phyloP scores from a whole-genome alignment of 2,113 vertebrate species.

The Oncorhynchus mykiss region DNA sequence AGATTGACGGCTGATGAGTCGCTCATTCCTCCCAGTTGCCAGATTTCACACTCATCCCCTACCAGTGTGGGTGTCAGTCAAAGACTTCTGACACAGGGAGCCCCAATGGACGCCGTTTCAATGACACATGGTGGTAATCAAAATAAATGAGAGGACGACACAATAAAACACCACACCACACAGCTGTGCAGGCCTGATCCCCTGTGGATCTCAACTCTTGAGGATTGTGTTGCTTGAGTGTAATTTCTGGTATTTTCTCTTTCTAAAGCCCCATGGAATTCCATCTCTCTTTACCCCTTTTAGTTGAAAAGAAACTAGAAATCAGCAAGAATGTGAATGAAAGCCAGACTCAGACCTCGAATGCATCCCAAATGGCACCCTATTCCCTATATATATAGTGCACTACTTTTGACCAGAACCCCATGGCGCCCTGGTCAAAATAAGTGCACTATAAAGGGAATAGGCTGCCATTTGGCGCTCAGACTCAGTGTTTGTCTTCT shows the following conservation, averaged over 20 bases:
- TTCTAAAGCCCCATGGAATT: slow-evolving; percentile 56
- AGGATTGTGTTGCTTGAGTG: slow-evolving; percentile 34
- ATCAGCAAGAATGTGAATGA: slow-evolving; percentile 67
- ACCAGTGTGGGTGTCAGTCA: neutral
- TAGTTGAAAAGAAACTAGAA: slow-evolving; percentile 30
- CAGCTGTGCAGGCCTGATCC: slow-evolving; percentile 41
- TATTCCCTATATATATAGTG: no score
- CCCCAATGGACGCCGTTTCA: slow-evolving; percentile 18
- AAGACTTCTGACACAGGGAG: slow-evolving; percentile 11
- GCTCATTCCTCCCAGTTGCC: slow-evolving; percentile 29
- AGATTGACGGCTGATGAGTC: slow-evolving; percentile 20
- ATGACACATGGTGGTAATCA: slow-evolving; percentile 59
- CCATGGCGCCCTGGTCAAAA: no score
- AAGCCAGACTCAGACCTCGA: slow-evolving; percentile 48
- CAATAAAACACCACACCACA: slow-evolving; percentile 30
- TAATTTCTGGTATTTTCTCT: slow-evolving; percentile 47
- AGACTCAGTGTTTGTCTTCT: neutral
- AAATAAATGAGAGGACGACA: slow-evolving; percentile 55
- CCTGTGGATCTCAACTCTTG: slow-evolving; percentile 20
- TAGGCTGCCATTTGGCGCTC: no score
- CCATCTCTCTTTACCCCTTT: slow-evolving; percentile 42
- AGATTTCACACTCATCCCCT: slow-evolving; percentile 4
- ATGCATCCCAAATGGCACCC: no score
- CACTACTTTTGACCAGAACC: no score
- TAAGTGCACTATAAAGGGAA: no score